Percentiles rank a stretch among this genome's conserved stretches.
Evolutionary conservation across 2,797 vertebrate genomes (phyloP).

Genomic region (Scolopax bukidnonensis): DNA sequence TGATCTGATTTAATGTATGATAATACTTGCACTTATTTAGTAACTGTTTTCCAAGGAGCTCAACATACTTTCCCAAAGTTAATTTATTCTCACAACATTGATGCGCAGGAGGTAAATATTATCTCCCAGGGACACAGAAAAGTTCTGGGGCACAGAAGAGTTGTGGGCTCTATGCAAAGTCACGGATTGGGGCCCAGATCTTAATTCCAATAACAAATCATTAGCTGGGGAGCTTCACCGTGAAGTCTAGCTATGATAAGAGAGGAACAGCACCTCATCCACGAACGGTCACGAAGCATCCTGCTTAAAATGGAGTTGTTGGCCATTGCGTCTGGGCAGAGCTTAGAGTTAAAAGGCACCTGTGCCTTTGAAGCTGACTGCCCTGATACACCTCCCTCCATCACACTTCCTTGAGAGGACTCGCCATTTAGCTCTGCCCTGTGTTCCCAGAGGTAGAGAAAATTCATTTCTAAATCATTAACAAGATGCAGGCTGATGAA

Average conservation of each 20-base stretch:
- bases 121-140: conserved; percentile 40
- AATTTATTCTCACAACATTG: conserved; percentile 67
- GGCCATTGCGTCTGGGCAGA: neutral
- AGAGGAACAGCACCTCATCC: conserved; percentile 1
- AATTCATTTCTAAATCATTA: neutral
- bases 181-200: neutral
- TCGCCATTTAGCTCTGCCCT: neutral
- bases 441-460: neutral
- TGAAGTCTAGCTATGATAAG: neutral
- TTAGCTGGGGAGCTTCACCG: fast-evolving
- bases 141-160: conserved; percentile 9
- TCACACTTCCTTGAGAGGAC: neutral
- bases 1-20: conserved; percentile 75
- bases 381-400: neutral
- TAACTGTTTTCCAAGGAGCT: conserved; percentile 60
- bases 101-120: conserved; percentile 63
- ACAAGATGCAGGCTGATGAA: neutral
- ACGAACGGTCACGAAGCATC: neutral
- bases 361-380: neutral
- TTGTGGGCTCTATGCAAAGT: neutral
- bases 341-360: neutral
- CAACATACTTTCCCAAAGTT: conserved; percentile 51
- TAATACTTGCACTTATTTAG: conserved; percentile 73
- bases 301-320: neutral
- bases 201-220: conserved; percentile 32